A percentile compares a stretch with the other conserved stretches of the same genome.
Evolutionary conservation across 2,113 vertebrate genomes (phyloP).

Genomic region (Nibea coibor): DNA sequence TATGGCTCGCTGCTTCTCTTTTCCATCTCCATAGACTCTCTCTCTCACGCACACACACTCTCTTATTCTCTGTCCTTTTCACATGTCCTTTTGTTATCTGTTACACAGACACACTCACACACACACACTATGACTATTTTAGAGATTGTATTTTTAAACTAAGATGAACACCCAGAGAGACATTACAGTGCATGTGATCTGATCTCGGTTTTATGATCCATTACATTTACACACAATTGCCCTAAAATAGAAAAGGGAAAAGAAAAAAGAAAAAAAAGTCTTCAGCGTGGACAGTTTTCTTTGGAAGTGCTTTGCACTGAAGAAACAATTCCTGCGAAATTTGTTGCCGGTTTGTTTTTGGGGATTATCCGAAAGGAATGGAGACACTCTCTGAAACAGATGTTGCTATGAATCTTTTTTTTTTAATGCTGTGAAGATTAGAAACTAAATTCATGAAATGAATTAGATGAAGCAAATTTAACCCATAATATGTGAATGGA

Average conservation of each 20-base stretch:
- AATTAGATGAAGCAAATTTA: conserved; percentile 4
- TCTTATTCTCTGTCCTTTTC: conserved; percentile 29
- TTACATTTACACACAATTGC: conserved; percentile 16
- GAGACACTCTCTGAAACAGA: conserved; percentile 18
- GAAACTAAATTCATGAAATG: not conserved
- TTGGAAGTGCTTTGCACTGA: conserved; percentile 1
- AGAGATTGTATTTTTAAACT: conserved; percentile 6
- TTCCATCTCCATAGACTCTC: conserved; percentile 7
- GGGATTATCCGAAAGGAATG: not conserved
- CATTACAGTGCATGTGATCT: not conserved
- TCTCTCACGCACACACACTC: not conserved
- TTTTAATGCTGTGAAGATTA: not conserved
- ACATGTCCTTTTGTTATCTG: conserved; percentile 33
- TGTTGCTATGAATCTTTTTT: conserved; percentile 2
- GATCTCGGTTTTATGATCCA: conserved; percentile 17
- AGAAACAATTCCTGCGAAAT: not conserved
- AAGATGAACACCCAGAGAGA: conserved; percentile 2
- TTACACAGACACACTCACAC: conserved; percentile 10
- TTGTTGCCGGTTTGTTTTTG: not conserved
- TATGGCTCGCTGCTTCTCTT: conserved; percentile 12
- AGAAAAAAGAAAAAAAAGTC: not conserved
- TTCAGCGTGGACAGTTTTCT: not conserved
- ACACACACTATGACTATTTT: conserved; percentile 28
- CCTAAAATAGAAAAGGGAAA: not conserved
- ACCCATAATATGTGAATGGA: not conserved